Base-by-base conservation (phyloP, 2,888 invertebrate genomes). In the Chloroclysta siterata region DNA sequence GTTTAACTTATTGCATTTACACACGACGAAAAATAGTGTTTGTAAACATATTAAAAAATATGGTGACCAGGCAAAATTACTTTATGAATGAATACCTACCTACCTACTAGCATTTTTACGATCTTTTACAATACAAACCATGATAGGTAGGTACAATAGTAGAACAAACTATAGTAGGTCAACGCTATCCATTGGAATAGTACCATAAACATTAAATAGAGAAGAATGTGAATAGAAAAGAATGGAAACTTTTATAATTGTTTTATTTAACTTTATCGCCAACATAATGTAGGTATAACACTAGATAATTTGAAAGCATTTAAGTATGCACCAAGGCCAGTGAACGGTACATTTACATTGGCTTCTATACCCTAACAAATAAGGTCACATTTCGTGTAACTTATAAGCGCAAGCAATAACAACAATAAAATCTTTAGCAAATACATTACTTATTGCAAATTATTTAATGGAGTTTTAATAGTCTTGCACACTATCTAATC, bases 281-380 rank as follows among this genome's bases (percentile, higher is more conserved):
- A 14, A 13, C 15, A 15, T 15, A 44, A 8, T 13, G 14, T 14
- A 44, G n/a, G n/a, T 6, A 44, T 39, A 39, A 39, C 36, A 39
- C 36, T 11, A 39, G 10, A 39, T 39, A 10, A 11, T 39, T 39
- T 39, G 33, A 7, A 33, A 33, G 33, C 33, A 39, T 39, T 15
- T 28, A n/a, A n/a, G n/a, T 48, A 6, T 13, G n/a, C n/a, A 48
- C n/a, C 48, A 48, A 48, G 48, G 48, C n/a, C 48, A n/a, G 6
- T 29, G 48, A 29, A n/a, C n/a, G 48, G 48, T 48, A n/a, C 48
- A 13, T 39, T 47, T 13, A 44, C 7, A 14, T 8, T 44, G 15
- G 14, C 14, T 44, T 44, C 8, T 44, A 44, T 44, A 11, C 2
- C 0, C 44, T 44, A 44, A 7, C 7, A 14, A 0, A 8, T 44